Base-by-base conservation (phyloP, 1,140 invertebrate genomes). In the Dufourea novaeangliae region DNA sequence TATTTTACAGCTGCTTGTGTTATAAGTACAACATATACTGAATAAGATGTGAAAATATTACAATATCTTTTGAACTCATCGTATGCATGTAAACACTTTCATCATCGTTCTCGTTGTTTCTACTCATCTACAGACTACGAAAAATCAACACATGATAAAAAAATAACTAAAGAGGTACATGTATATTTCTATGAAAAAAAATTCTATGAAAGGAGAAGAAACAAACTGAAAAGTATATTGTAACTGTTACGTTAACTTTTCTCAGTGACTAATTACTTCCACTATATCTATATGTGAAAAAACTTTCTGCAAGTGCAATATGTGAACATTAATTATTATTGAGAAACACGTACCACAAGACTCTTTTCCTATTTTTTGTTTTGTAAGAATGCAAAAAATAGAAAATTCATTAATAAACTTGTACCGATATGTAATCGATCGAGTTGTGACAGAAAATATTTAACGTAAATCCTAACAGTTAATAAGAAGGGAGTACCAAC, bases 361-460 rank as follows among this genome's bases (percentile, higher is more conserved):
- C 71, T 83, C 56, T 92, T 92, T 90, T 92, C 91, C 91, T 92
- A 91, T 88, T 87, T 75, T 41, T n/a, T n/a, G n/a, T n/a, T 89
- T 88, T 75, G 85, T 61, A 86, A 82, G 83, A 88, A 83, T 88
- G 88, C 80, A 88, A 89, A 78, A 88, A 82, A 90, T 54, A 39
- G 61, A 78, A 72, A 84, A 77, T 82, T 80, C 14, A 66, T 88
- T 89, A 88, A 84, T 80, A 61, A 56, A 76, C 39, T 78, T 66
- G 74, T 61, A 86, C 61, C 39, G 39, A 68, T 67, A 70, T 59
- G 29, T 66, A 71, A 39, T 56, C 22, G 34, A 37, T 70, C 12
- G 27, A 27, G n/a, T 22, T 70, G 34, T 52, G 39, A 39, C 39
- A 17, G 29, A 56, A 63, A 69, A 78, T 59, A 14, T 4, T 41